A percentile compares a stretch with the other conserved stretches of the same genome.
phyloP scores from a whole-genome alignment of 2,113 vertebrate species.

The Trachemys scripta region DNA sequence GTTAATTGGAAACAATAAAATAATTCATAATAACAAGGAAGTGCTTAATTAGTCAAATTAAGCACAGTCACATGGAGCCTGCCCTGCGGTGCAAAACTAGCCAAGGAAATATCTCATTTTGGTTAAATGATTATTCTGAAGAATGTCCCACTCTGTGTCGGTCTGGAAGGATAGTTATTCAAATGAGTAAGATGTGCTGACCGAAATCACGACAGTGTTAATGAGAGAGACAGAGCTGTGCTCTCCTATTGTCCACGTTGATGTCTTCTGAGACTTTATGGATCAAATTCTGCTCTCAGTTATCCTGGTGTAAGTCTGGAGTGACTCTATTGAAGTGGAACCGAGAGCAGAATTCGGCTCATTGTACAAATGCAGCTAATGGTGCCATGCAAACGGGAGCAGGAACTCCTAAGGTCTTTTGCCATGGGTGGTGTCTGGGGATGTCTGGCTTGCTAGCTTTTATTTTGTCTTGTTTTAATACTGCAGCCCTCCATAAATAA shows the following conservation, averaged over 20 bases:
- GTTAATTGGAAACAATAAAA: neutral
- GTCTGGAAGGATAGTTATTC: neutral
- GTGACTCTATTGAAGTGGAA: neutral
- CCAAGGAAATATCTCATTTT: neutral
- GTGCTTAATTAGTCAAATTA: neutral
- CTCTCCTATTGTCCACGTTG: neutral
- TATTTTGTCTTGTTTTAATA: neutral
- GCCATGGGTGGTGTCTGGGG: neutral
- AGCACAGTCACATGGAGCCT: neutral
- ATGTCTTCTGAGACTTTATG: neutral
- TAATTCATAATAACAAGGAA: neutral
- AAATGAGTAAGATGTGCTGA: neutral
- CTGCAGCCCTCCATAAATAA: neutral
- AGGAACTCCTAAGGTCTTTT: neutral
- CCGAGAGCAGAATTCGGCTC: neutral
- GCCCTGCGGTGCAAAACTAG: neutral
- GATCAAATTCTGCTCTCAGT: neutral
- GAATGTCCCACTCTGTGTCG: accelerated
- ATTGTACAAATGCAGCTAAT: neutral
- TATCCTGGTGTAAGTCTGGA: neutral
- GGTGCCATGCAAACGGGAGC: accelerated
- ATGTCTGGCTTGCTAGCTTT: neutral
- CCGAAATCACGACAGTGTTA: neutral
- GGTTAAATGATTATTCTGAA: neutral
- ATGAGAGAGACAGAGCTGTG: neutral